Conservation (phyloP, 2,888 invertebrate species). For the Drosophila neonasuta region DNA sequence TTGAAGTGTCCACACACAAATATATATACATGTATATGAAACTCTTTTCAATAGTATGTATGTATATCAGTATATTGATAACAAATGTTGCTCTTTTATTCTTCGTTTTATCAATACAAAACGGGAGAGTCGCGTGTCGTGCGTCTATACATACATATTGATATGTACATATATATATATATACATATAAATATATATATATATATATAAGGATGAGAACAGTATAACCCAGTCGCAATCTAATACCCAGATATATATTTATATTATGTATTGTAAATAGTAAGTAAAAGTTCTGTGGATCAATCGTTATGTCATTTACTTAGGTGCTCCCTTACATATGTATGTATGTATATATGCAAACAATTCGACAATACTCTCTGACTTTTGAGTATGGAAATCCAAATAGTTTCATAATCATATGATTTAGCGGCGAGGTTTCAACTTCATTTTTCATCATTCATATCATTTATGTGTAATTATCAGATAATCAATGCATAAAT, state of each 20-base stretch:
- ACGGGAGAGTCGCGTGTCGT: not conserved
- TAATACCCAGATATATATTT: not conserved
- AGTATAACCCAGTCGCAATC: not conserved
- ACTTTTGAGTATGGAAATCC: constrained; percentile 1
- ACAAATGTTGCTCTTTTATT: not conserved
- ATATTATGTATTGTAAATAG: not conserved
- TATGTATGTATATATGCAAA: not conserved
- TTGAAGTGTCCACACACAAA: not conserved
- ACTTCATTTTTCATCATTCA: constrained; percentile 1
- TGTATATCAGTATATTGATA: constrained; percentile 1
- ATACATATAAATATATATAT: not conserved
- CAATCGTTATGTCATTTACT: not conserved
- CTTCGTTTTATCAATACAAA: constrained; percentile 1
- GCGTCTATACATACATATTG: not conserved
- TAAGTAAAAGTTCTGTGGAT: not conserved
- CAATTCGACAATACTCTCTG: not conserved
- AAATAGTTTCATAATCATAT: constrained; percentile 1
- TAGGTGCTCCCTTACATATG: not conserved
- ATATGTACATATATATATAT: not conserved
- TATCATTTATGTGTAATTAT: too few relatives aligned
- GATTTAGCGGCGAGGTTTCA: constrained; percentile 46
- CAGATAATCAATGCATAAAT: too few relatives aligned
- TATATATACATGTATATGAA: constrained; percentile 2
- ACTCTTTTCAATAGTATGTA: not conserved
- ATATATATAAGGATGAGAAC: not conserved